A percentile compares a stretch with the other conserved stretches of the same genome.
phyloP scores from a whole-genome alignment of 1,140 invertebrate genomes.

The Pissodes strobi region DNA sequence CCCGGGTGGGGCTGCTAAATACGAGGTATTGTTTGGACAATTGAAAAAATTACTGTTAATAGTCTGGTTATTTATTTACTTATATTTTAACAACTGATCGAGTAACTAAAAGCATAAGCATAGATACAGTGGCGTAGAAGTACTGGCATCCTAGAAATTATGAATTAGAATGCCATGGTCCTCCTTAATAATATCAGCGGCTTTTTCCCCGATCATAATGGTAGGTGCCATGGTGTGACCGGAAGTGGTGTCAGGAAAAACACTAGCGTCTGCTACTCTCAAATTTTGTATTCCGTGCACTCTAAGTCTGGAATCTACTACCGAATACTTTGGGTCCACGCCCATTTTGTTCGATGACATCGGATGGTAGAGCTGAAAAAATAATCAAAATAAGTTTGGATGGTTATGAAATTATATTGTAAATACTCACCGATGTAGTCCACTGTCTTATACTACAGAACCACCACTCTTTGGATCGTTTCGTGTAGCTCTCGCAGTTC shows the following conservation, averaged over 20 bases:
- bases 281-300: conserved; percentile 56
- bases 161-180: no score
- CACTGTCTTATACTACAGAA: conserved; percentile 2
- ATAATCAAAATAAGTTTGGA: conserved; percentile 31
- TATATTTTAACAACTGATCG: no score
- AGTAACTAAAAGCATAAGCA: no score
- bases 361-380: conserved; percentile 51
- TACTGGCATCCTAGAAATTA: no score
- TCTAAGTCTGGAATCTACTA: conserved; percentile 55
- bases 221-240: conserved; percentile 58
- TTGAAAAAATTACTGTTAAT: no score
- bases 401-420: no score
- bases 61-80: no score
- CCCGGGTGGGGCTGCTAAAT: no score
- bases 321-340: conserved; percentile 53
- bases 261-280: conserved; percentile 56
- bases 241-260: conserved; percentile 49
- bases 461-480: conserved; percentile 11
- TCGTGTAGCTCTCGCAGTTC: neutral
- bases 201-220: conserved; percentile 63
- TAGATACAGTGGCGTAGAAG: no score
- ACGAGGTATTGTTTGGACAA: no score
- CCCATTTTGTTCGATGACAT: conserved; percentile 58
- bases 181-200: conserved; percentile 47
- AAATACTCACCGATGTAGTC: conserved; percentile 58